These are phyloP conservation scores for Nomia melanderi DNA, from an alignment of 1,140 invertebrate species.

Conservation along the genomic window DNA sequence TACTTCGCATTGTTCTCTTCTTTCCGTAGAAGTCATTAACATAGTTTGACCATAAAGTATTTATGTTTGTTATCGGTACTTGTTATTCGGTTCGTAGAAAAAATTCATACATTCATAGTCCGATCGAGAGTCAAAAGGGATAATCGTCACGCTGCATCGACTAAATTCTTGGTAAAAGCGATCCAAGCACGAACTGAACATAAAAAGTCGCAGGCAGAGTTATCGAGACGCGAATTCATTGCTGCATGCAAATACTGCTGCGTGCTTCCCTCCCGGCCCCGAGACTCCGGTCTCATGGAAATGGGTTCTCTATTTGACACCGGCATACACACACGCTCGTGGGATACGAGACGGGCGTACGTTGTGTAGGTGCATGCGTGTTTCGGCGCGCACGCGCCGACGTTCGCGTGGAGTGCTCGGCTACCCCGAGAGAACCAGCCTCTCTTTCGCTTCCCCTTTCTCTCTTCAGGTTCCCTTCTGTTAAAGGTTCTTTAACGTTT, in stretches of 20 bases:
- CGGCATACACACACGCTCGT: background rate
- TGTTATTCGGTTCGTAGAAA: too few species aligned
- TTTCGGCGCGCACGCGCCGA: conserved; percentile 29
- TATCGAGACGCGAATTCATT: background rate
- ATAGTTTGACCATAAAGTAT: too few species aligned
- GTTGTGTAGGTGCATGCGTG: too few species aligned
- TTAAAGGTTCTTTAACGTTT: conserved; percentile 58
- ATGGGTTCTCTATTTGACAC: conserved; percentile 30
- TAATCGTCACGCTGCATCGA: background rate
- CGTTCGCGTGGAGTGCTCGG: conserved; percentile 45
- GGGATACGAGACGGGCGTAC: background rate
- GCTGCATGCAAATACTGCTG: background rate
- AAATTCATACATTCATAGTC: background rate
- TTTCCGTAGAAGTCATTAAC: too few species aligned
- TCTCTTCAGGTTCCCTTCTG: conserved; percentile 27
- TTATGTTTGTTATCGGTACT: too few species aligned
- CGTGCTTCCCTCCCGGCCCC: background rate
- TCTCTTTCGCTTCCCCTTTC: conserved; percentile 42
- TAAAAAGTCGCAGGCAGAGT: conserved; percentile 2
- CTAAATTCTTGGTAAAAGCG: background rate
- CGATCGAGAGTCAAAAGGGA: background rate
- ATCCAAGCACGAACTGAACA: background rate
- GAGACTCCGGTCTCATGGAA: conserved; percentile 30
- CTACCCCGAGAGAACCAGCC: conserved; percentile 48
- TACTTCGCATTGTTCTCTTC: too few species aligned